A percentile compares a stretch with the other conserved stretches of the same genome.
These are phyloP conservation scores for Goniozus legneri DNA, from an alignment of 1,140 invertebrate species.

Conservation along the genomic window DNA sequence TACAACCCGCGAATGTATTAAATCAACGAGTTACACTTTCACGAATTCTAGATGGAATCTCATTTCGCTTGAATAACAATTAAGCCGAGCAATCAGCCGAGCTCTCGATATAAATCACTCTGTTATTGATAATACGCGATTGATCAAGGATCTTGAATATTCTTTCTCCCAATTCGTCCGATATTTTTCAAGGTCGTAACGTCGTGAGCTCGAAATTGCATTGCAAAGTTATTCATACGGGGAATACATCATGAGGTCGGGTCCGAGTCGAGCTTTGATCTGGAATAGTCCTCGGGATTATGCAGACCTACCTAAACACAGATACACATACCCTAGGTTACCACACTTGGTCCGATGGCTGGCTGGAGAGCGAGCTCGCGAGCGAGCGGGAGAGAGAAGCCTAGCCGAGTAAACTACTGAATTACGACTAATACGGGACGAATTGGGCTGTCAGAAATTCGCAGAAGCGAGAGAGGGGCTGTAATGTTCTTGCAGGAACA, in stretches of 20 bases:
- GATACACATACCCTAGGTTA: background rate
- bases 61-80: too few relatives aligned
- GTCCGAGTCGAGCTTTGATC: constrained; percentile 43
- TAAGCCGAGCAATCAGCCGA: too few relatives aligned
- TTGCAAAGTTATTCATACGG: constrained; percentile 35
- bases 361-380: background rate
- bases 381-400: constrained; percentile 13
- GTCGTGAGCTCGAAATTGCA: too few relatives aligned
- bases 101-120: too few relatives aligned
- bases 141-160: background rate
- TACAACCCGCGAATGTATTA: too few relatives aligned
- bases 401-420: constrained; percentile 21
- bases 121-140: background rate
- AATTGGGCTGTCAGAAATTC: constrained; percentile 21
- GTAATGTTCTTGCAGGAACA: constrained; percentile 12
- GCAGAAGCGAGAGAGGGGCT: constrained; percentile 14
- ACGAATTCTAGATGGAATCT: too few relatives aligned
- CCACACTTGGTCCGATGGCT: background rate
- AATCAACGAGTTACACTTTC: too few relatives aligned
- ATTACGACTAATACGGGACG: constrained; percentile 18
- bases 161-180: background rate
- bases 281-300: constrained; percentile 32
- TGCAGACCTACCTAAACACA: constrained; percentile 18
- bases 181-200: too few relatives aligned
- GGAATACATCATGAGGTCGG: constrained; percentile 42